These are phyloP conservation scores for Benitochromis conjunctus DNA, from an alignment of 2,113 vertebrate genomes.

Conservation along the genomic window DNA sequence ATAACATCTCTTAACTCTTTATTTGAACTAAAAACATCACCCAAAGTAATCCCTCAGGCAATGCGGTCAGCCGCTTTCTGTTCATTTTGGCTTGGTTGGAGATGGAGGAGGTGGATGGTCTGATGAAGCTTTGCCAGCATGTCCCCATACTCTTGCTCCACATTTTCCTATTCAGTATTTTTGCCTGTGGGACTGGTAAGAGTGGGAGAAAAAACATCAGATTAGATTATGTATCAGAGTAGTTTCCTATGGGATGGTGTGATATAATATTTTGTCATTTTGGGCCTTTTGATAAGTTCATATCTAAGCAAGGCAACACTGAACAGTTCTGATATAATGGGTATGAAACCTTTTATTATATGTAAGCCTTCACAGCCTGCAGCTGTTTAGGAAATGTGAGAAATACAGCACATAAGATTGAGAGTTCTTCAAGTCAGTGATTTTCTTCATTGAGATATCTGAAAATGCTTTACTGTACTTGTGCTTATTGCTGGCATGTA, in stretches of 20 bases:
- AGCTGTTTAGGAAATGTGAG: not conserved
- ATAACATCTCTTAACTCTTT: not conserved
- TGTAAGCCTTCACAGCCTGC: not conserved
- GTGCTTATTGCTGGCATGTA: not conserved
- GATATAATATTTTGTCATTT: not conserved
- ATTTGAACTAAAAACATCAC: not conserved
- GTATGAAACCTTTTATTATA: not conserved
- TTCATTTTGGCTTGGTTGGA: not conserved
- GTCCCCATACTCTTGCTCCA: not conserved
- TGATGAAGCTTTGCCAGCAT: not conserved
- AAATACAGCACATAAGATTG: not conserved
- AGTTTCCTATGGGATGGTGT: not conserved
- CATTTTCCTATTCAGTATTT: not conserved
- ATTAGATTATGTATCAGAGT: not conserved
- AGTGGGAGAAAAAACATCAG: constrained; percentile 11
- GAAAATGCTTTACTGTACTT: not conserved
- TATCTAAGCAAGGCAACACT: not conserved
- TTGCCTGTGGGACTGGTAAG: not conserved
- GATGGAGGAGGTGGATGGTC: constrained; percentile 4
- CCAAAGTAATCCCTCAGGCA: not conserved
- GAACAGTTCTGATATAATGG: not conserved
- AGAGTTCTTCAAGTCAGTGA: not conserved
- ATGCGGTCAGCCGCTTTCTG: not conserved
- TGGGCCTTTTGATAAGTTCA: not conserved
- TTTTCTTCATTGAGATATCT: not conserved